These are phyloP conservation scores for Catharus ustulatus DNA, from an alignment of 2,797 vertebrate genomes.

Conservation along the genomic window DNA sequence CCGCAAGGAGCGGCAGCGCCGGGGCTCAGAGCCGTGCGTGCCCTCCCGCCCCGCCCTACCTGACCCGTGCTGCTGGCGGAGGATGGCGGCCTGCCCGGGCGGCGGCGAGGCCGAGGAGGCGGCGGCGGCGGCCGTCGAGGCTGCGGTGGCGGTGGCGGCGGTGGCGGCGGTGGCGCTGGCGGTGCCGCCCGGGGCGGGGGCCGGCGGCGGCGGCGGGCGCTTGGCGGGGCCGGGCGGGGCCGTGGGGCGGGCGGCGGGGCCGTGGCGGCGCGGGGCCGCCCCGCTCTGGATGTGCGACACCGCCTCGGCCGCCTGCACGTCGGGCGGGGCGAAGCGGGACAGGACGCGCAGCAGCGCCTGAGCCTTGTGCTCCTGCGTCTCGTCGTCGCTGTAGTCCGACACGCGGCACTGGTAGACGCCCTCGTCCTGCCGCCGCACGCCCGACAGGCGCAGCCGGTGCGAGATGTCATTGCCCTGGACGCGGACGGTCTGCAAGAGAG, in stretches of 20 bases:
- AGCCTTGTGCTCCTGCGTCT: not conserved
- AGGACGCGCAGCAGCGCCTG: not conserved
- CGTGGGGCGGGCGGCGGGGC: slow-evolving; percentile 25
- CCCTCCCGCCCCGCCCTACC: slow-evolving; percentile 76
- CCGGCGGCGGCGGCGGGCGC: slow-evolving; percentile 13
- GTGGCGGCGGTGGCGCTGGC: not conserved
- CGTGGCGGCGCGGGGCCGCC: slow-evolving; percentile 78
- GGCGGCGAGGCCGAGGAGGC: slow-evolving; percentile 82
- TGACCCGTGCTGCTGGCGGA: slow-evolving; percentile 84
- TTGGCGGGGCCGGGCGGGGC: slow-evolving; percentile 66
- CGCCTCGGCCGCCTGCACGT: slow-evolving; percentile 48
- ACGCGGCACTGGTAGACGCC: not conserved
- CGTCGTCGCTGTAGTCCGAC: not conserved
- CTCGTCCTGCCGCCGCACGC: not conserved
- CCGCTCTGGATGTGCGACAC: slow-evolving; percentile 92
- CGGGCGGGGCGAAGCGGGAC: not conserved
- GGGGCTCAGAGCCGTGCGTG: not conserved
- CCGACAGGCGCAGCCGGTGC: not conserved
- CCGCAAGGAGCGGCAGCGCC: accelerated
- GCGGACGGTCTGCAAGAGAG: slow-evolving; percentile 86
- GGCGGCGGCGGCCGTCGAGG: slow-evolving; percentile 66
- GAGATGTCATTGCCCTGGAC: slow-evolving; percentile 95
- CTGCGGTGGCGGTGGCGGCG: not conserved
- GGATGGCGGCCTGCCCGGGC: slow-evolving; percentile 79
- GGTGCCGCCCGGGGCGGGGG: not conserved